Base-by-base conservation (phyloP, 2,113 vertebrate species). In the Xenopus tropicalis region DNA sequence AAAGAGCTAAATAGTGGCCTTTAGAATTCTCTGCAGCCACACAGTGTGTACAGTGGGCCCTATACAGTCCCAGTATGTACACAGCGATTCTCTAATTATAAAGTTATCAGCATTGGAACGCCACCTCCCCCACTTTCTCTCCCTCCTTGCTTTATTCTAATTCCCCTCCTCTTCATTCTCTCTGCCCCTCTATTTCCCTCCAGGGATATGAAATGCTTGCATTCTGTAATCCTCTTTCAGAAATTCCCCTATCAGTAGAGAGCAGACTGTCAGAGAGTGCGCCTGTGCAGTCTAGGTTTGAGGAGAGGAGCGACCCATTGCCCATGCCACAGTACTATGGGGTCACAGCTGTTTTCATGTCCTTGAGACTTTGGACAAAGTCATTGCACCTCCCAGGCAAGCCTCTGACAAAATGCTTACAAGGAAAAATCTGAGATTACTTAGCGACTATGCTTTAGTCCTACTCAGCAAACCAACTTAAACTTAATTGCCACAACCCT, bases 331-430 rank as follows among this genome's bases (percentile, higher is more conserved):
- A 16, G 12, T 16, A 23, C 57, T 59, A 7, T 54, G 21, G 57
- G 57, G 57, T 59, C 57, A 23, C 57, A 59, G 57, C 57, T 59
- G 57, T 59, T 21, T 59, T 21, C 57, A 22, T 59, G 57, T 59
- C 20, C 22, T 24, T 54, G 52, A n/a, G 52, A 17, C 57, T 59
- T 59, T 13, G 57, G 57, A 59, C 57, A 59, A 59, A 59, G 57
- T 59, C 57, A 59, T 21, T 59, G 57, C 22, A 59, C 3, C 20
- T 12, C 9, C 21, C 12, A 22, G 11, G 22, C 52, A 54, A 54
- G 22, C 57, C 23, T 23, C 20, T 59, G 57, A 11, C 57, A 59
- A 22, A 23, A 59, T 24, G 20, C 11, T 59, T 59, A 54, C 52
- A 54, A 17, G 52, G 12, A 54, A 54, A 59, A 59, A 24, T 22